These are phyloP conservation scores for Tachyglossus aculeatus DNA, from an alignment of 2,797 vertebrate genomes.

Conservation along the genomic window DNA sequence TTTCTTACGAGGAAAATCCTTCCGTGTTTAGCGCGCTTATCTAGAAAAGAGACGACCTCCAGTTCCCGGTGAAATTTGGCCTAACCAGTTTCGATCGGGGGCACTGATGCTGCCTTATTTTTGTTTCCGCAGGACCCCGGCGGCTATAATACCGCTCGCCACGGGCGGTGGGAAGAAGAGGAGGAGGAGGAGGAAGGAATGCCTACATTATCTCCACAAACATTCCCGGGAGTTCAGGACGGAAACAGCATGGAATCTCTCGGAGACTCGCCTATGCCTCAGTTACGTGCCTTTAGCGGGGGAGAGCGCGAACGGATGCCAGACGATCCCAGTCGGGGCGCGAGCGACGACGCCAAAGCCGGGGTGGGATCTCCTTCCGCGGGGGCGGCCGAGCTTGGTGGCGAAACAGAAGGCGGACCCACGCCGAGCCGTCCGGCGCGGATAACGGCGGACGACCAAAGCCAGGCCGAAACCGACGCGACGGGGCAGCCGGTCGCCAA, in stretches of 20 bases:
- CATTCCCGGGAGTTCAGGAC: conserved; percentile 24
- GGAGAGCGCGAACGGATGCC: conserved; percentile 22
- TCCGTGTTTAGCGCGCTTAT: too few species aligned
- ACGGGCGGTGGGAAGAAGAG: conserved; percentile 29
- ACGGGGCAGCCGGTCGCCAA: neutral
- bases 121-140: conserved; percentile 58
- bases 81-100: too few species aligned
- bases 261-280: conserved; percentile 56
- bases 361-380: neutral
- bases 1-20: too few species aligned
- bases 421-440: fast-evolving
- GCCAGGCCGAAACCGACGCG: conserved; percentile 1
- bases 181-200: conserved; percentile 60
- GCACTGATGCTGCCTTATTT: conserved; percentile 5
- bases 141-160: conserved; percentile 23
- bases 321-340: neutral
- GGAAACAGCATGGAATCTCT: conserved; percentile 26
- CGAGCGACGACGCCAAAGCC: neutral
- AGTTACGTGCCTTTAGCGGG: conserved; percentile 46
- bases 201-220: conserved; percentile 68
- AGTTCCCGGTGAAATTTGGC: too few species aligned
- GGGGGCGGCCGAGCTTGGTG: neutral
- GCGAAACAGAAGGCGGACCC: neutral
- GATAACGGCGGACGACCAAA: neutral
- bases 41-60: too few species aligned